A percentile compares a stretch with the other conserved stretches of the same genome.
Conservation (phyloP, 1,140 invertebrate genomes). For the Hylyphantes graminicola region DNA sequence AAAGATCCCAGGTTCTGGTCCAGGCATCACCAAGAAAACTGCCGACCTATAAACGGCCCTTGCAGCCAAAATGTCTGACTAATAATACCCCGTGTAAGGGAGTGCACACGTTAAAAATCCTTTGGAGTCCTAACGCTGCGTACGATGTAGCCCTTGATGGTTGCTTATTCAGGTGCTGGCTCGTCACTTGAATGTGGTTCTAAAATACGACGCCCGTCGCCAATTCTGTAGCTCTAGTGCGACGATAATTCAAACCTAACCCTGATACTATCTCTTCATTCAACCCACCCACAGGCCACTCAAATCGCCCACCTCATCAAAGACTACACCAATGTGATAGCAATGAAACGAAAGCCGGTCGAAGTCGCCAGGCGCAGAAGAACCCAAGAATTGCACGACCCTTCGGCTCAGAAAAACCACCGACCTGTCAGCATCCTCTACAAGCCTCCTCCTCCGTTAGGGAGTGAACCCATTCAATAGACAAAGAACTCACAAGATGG, state of each 20-base stretch:
- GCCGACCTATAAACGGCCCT: too few relatives aligned
- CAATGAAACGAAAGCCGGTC: slow-evolving; percentile 59
- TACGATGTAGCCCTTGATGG: too few relatives aligned
- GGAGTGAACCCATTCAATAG: slow-evolving; percentile 45
- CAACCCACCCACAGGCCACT: slow-evolving; percentile 76
- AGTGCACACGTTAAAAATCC: too few relatives aligned
- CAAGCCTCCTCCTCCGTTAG: slow-evolving; percentile 61
- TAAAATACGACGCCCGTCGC: too few relatives aligned
- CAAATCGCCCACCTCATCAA: slow-evolving; percentile 93
- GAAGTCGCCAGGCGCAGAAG: slow-evolving; percentile 47
- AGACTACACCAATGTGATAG: slow-evolving; percentile 75
- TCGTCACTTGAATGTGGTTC: too few relatives aligned
- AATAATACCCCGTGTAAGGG: too few relatives aligned
- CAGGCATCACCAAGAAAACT: too few relatives aligned
- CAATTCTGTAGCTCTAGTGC: not conserved
- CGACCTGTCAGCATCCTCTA: slow-evolving; percentile 62
- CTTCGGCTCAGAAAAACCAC: slow-evolving; percentile 21
- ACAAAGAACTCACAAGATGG: slow-evolving; percentile 18
- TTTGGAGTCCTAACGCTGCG: too few relatives aligned
- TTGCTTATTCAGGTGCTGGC: too few relatives aligned
- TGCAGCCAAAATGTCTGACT: too few relatives aligned
- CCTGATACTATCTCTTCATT: not conserved
- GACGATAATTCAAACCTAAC: not conserved
- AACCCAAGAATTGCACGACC: slow-evolving; percentile 56
- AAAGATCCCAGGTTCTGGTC: too few relatives aligned